Base-by-base conservation (phyloP, 1,140 invertebrate species). In the Bombus difficillimus region DNA sequence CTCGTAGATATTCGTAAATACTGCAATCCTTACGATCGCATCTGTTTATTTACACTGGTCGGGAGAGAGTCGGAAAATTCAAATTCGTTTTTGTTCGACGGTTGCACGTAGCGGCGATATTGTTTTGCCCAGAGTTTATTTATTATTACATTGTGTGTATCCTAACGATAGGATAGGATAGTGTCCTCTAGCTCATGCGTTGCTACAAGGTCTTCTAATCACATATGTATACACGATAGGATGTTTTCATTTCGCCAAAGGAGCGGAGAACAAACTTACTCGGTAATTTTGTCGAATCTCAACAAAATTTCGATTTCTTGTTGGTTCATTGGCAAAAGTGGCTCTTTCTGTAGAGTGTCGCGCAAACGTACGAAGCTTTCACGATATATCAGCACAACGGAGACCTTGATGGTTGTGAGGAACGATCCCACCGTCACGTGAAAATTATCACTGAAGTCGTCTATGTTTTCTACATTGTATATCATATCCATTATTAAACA, bases 261-360 rank as follows among this genome's bases (percentile, higher is more conserved):
- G 22, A 25, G 18, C 6, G 3, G 15, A 47, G 3, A 3, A 15
- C 28, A 68, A 41, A 88, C 79, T 86, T 68, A 92, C 92, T 81
- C 81, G 28, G 84, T 39, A 22, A 81, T 5, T 43, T 66, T 68
- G 2, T 92, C 84, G 34, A 88, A 91, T 66, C 83, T 81, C 8
- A 75, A 6, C 32, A 84, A 80, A 47, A 93, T 92, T n/a, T n/a
- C 37, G 0, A 57, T 32, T 69, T 93, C 92, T 0, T 80, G 75
- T 2, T 64, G n/a, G 64, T 89, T 82, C 9, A 43, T 59, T 4
- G 87, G 77, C 18, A 22, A 57, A 18, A 90, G 90, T 18, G 81
- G 74, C 43, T 89, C 71, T 22, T 83, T 75, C 0, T 37, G 37
- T 6, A 89, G 32, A 13, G 43, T 39, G 0, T 53, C 25, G 13